Conservation (phyloP, 2,888 invertebrate genomes). For the Camptogramma bilineatum region DNA sequence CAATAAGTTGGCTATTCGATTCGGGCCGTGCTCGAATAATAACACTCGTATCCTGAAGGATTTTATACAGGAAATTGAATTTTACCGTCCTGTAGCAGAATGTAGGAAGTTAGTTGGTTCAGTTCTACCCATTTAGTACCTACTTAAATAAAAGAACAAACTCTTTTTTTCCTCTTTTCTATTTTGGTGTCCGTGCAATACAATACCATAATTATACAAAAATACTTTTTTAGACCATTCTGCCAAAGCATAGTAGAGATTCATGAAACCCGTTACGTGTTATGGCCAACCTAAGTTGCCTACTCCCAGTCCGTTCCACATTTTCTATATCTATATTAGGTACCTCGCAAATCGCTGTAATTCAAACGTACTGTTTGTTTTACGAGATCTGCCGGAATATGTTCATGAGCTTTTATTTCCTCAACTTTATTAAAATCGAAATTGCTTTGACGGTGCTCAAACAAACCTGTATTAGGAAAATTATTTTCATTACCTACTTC, state of each 20-base stretch:
- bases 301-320: not conserved
- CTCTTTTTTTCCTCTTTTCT: too few species aligned
- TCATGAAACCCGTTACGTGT: too few species aligned
- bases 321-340: not conserved
- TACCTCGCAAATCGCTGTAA: conserved; percentile 3
- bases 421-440: conserved; percentile 28
- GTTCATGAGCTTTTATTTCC: conserved; percentile 20
- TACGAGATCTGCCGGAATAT: conserved; percentile 27
- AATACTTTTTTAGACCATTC: too few species aligned
- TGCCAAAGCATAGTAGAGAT: too few species aligned
- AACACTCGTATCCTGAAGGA: conserved; percentile 49
- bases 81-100: conserved; percentile 51
- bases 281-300: too few species aligned
- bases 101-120: not conserved
- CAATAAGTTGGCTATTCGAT: conserved; percentile 60
- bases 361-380: conserved; percentile 35
- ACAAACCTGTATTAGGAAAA: conserved; percentile 28
- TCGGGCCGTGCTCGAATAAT: conserved; percentile 43
- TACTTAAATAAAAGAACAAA: too few species aligned
- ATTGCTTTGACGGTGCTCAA: conserved; percentile 26
- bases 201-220: too few species aligned
- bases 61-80: conserved; percentile 75
- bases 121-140: not conserved
- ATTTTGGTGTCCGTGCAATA: too few species aligned
- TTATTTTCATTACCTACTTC: conserved; percentile 9